Evolutionary conservation across 2,113 vertebrate genomes (phyloP), one percentile per base, ranked within the genome.

Genomic region (Rostratula benghalensis): DNA sequence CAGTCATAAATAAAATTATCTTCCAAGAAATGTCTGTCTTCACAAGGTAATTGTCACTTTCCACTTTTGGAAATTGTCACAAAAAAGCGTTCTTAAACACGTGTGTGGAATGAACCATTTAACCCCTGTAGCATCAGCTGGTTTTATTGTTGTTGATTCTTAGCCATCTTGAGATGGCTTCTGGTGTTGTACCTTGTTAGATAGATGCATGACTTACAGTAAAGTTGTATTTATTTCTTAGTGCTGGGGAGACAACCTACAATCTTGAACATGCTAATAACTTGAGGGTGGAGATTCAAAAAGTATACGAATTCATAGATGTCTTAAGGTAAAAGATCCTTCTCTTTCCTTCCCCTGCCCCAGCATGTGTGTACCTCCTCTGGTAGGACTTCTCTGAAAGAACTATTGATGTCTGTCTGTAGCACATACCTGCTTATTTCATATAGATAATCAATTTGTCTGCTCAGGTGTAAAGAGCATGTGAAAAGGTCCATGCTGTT

Each of bases 251-350:
- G 97, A 99, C 98, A 20, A 98, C 99, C 25, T 99, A 99, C 94
- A 99, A 77, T 75, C 98, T 99, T 35, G 99, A 99, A 90, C 98
- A 98, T 31, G 99, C 99, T 25, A 98, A 96, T 54, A 98, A 98
- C 83, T 97, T 99, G 82, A 98, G 99, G 59, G 90, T 99, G 89
- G 99, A 99, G 95, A 99, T 99, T 50, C 99, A 99, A 97, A 99
- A 99, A 96, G 98, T 99, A 53, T 99, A 99, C 3, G 99, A 99
- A 90, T 97, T 99, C 27, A 99, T 99, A 71, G 99, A 99, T 56
- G 98, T 98, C 48, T 96, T 99, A 87, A 99, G 99, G 99, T 99
- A 98, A 91, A 85, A 9, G 8, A 60, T 81, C 51, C 48, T 64
- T 80, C 24, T 33, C 15, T 84, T 31, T 27, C 41, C 17, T 64